Evolutionary conservation across 2,888 invertebrate species (phyloP), one percentile per base, ranked within the genome.

Genomic region (Caenorhabditis macrosperma): DNA sequence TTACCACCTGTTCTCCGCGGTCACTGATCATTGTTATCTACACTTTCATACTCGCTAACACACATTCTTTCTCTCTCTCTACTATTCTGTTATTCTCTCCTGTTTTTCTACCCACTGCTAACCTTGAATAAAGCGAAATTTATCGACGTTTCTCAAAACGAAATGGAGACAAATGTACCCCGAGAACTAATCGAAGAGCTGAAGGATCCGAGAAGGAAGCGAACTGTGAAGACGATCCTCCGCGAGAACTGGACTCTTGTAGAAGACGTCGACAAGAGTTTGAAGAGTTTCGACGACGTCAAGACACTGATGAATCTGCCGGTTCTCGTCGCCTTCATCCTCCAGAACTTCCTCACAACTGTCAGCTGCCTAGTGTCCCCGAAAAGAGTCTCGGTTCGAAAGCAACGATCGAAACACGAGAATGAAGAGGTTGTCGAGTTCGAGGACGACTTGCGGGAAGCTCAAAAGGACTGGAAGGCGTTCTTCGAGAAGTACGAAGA

Each of bases 11-110:
- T 59, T 28, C 24, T 38, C 54, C 28, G n/a, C 59, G 59, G 59
- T 67, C 66, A 68, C 68, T 59, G 68, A 68, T 68, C 59, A 68
- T 38, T 68, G 68, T 68, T 68, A 60, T 69, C 68, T 69, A 52
- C 41, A 46, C 68, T 59, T 60, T 38, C 20, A 60, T 30, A 60
- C 69, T 60, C 68, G 17, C 68, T 33, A 38, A 41, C 17, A 44
- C 7, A 59, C 30, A 60, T 28, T 10, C 57, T 24, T n/a, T 46
- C 41, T 50, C 46, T 28, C 35, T 64, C 35, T 57, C 9, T 64
- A 24, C n/a, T 22, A 50, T 52, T 38, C 38, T 28, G 28, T 68
- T 48, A 35, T 68, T 59, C 22, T n/a, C n/a, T n/a, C n/a, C n/a
- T 66, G 30, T 24, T 22, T 60, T 38, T 38, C 24, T 33, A n/a